These are phyloP conservation scores for Porites cylindrica DNA, from an alignment of 92 coral and sea anemone species.

Conservation along the genomic window DNA sequence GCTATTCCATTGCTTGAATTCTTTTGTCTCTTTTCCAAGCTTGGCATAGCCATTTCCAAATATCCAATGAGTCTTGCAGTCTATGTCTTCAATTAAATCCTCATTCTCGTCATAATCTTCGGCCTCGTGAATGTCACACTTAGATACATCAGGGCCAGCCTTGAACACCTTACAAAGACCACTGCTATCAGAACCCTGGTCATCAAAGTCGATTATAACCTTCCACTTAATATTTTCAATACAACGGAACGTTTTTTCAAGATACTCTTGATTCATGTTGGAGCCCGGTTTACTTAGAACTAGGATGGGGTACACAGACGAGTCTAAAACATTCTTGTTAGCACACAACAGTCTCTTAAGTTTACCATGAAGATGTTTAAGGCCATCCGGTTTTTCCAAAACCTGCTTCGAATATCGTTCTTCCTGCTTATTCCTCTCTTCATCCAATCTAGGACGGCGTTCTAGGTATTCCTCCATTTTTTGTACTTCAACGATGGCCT, in stretches of 20 bases:
- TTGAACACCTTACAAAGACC: slow-evolving; percentile 49
- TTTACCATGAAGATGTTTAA: slow-evolving; percentile 17
- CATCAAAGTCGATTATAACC: slow-evolving; percentile 30
- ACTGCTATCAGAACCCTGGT: slow-evolving; percentile 32
- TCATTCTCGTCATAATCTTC: slow-evolving; percentile 48
- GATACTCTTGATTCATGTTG: neutral
- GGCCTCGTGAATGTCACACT: slow-evolving; percentile 57
- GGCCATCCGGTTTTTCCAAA: slow-evolving; percentile 8
- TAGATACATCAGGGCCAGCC: neutral
- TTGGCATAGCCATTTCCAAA: slow-evolving; percentile 59
- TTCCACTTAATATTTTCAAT: slow-evolving; percentile 17
- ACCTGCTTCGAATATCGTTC: neutral
- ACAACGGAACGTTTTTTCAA: slow-evolving; percentile 15
- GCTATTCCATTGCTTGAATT: slow-evolving; percentile 53
- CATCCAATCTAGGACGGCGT: slow-evolving; percentile 41
- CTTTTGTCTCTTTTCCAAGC: neutral
- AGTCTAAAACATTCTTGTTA: slow-evolving; percentile 28
- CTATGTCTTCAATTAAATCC: neutral
- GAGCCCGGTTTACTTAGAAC: slow-evolving; percentile 28
- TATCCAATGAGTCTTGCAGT: slow-evolving; percentile 43
- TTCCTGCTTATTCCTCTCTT: slow-evolving; percentile 11
- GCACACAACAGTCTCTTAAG: slow-evolving; percentile 49
- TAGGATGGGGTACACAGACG: slow-evolving; percentile 17
- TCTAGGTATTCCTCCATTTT: slow-evolving; percentile 9
- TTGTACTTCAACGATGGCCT: neutral